Base-by-base conservation (phyloP, 2,797 vertebrate genomes). In the Euthynnus affinis region DNA sequence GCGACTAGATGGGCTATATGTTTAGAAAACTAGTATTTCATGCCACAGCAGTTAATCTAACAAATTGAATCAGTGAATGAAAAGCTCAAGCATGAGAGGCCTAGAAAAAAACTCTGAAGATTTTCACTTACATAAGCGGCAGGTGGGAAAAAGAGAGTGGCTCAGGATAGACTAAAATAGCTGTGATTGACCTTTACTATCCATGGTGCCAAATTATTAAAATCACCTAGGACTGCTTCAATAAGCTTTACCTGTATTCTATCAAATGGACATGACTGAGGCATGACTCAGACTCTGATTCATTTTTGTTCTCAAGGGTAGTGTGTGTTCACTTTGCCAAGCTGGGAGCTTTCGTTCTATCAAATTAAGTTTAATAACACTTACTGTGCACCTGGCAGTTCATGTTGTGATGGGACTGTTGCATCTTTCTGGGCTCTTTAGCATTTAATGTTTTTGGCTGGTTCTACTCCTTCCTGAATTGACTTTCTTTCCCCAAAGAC, bases 351-450 rank as follows among this genome's bases (percentile, higher is more conserved):
- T 83, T 84, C 69, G 82, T 76, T 84, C 77, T 81, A 56, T 82
- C 29, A 77, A 86, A 88, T 87, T 80, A 87, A 72, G 52, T 74
- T 62, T 73, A 88, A 87, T 74, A 87, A 81, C 84, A 84, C 61
- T 75, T 65, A 83, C 37, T 74, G 42, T 75, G 82, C 66, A 79
- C 74, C 69, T 74, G 63, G 37, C 52, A 81, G 18, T 52, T 78
- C n/a, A 34, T 40, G 12, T 60, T 67, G 60, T 74, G n/a, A 53
- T 56, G 57, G 18, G 53, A 10, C 10, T 65, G 9, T 15, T 72
- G 17, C 40, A 69, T 25, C 60, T 63, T 66, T 51, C 42, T 12
- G 6, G 25, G 8, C 15, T 62, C 17, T 71, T 66, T 40, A 42
- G 15, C 23, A 51, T 64, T 53, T 56, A 20, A 68, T 61, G 63